Percentiles rank a stretch among this genome's conserved stretches.
These are phyloP conservation scores for Ectobius pallidus DNA, from an alignment of 2,888 invertebrate species.

Conservation along the genomic window DNA sequence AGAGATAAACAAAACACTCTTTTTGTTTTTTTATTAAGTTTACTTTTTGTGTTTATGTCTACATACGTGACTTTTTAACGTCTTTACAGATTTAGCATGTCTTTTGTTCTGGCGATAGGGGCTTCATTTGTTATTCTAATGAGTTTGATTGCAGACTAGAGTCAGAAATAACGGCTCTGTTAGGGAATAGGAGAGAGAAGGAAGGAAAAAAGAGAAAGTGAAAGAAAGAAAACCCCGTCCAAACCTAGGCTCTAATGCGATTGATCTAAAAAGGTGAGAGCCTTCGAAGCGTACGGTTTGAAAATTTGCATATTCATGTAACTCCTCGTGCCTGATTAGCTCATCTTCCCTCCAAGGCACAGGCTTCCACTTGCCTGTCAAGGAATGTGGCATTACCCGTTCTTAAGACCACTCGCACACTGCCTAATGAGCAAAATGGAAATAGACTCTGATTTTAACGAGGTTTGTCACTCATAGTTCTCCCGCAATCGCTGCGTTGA, in stretches of 20 bases:
- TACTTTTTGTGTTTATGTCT: neutral
- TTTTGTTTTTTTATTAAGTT: neutral
- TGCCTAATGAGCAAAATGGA: neutral
- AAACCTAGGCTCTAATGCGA: slow-evolving; percentile 28
- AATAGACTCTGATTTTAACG: neutral
- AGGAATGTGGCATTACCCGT: slow-evolving; percentile 21
- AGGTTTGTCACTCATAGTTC: no score
- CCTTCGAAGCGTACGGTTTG: slow-evolving; percentile 18
- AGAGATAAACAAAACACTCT: no score
- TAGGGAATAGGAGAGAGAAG: neutral
- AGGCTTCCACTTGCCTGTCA: slow-evolving; percentile 9
- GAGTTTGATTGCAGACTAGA: slow-evolving; percentile 32
- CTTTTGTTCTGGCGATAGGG: neutral
- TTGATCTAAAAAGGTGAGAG: slow-evolving; percentile 32
- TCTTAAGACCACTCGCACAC: slow-evolving; percentile 19
- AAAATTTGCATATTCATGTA: slow-evolving; percentile 32
- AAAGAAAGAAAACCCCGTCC: neutral
- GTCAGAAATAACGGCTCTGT: slow-evolving; percentile 29
- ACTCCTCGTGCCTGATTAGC: slow-evolving; percentile 13
- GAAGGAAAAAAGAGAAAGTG: neutral
- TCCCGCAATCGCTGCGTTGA: no score
- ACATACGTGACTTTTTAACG: neutral
- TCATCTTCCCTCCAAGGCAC: neutral
- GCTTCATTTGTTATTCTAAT: slow-evolving; percentile 35
- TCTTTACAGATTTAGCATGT: neutral